Base-by-base conservation (phyloP, 2,888 invertebrate genomes). In the Trisateles emortualis region DNA sequence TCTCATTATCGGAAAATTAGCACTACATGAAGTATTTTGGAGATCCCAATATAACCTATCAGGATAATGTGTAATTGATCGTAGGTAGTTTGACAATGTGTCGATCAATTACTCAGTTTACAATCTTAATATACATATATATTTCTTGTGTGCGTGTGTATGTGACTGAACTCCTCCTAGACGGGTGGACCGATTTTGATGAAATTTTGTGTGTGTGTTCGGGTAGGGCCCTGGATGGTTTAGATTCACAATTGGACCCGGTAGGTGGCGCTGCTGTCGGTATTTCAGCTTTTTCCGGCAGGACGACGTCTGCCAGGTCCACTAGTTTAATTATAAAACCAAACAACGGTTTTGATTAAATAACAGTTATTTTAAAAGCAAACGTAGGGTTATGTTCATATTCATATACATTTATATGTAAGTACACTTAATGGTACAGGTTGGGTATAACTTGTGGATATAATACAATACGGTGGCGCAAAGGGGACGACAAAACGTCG, bases 1-100 rank as follows among this genome's bases (percentile, higher is more conserved):
- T 48, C 41, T 63, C 58, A 66, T 58, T 63, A 63, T 69, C 59
- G 65, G 40, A 13, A 29, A 42, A 59, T 43, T 54, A 57, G 14
- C 30, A 45, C 49, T 38, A 59, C 24, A 59, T 65, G 41, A 62
- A 68, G 54, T 59, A 65, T 53, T 65, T 57, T 39, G 47, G 32
- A 49, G 42, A 48, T 32, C 14, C 44, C 44, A 33, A 55, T 61
- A 46, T 40, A 11, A 8, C 22, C 39, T 24, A 8, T 8, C 22
- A 39, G 39, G 39, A 13, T 33, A 33, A 14, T 38, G 19, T 19
- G 19, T 36, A 36, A 17, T 6, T 8, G 8, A 8, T n/a, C 9
- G 4, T 8, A 19, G 19, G 26, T 26, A 6, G 26, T 8, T 26
- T 8, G 26, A 26, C 26, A 8, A 26, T 26, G 1, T 26, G 26